These are phyloP conservation scores for Myripristis jacobus DNA, from an alignment of 2,797 vertebrate genomes.

Conservation along the genomic window DNA sequence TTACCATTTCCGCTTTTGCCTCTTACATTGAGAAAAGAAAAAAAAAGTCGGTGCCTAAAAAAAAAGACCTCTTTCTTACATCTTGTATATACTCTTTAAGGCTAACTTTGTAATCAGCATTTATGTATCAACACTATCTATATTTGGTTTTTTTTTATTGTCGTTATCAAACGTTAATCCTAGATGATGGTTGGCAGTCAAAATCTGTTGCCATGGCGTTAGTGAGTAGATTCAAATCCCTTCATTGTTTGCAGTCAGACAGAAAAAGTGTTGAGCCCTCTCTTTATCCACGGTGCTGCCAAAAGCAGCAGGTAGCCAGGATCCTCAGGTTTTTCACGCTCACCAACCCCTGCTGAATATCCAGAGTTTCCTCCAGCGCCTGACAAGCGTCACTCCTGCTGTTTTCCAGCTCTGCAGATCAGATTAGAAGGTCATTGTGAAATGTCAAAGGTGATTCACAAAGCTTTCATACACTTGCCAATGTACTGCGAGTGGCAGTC, in stretches of 20 bases:
- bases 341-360: slow-evolving; percentile 49
- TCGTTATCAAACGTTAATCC: slow-evolving; percentile 46
- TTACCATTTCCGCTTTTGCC: slow-evolving; percentile 20
- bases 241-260: slow-evolving; percentile 78
- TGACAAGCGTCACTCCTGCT: slow-evolving; percentile 67
- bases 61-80: background rate
- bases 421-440: slow-evolving; percentile 65
- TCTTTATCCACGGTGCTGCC: slow-evolving; percentile 66
- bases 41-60: slow-evolving; percentile 52
- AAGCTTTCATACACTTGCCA: slow-evolving; percentile 47
- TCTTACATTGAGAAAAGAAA: background rate
- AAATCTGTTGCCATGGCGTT: slow-evolving; percentile 77
- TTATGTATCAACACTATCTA: background rate
- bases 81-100: slow-evolving; percentile 1
- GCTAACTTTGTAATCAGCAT: background rate
- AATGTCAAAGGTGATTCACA: slow-evolving; percentile 48
- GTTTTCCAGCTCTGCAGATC: slow-evolving; percentile 62
- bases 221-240: slow-evolving; percentile 72
- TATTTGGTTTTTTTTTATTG: slow-evolving; percentile 29
- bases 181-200: slow-evolving; percentile 56
- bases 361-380: slow-evolving; percentile 25
- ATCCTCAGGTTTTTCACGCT: slow-evolving; percentile 76
- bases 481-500: slow-evolving; percentile 46
- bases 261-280: slow-evolving; percentile 61
- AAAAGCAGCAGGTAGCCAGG: slow-evolving; percentile 83